Conservation (phyloP, 2,888 invertebrate genomes). For the Druceiella hillmani region DNA sequence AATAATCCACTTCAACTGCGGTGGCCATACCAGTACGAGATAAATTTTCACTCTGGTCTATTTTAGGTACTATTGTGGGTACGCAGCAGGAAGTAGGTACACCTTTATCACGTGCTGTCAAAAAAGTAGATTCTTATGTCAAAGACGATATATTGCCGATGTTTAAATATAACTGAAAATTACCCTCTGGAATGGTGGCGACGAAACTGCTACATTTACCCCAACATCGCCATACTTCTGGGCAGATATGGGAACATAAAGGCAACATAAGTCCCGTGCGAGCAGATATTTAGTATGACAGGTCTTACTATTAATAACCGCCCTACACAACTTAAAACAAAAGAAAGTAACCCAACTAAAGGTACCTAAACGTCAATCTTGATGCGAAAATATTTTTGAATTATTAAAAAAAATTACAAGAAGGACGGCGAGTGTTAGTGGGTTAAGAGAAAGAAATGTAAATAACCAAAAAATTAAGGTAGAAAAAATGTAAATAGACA, state of each 20-base stretch:
- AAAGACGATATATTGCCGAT: constrained; percentile 19
- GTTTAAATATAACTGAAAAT: constrained; percentile 5
- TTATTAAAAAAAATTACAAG: no score
- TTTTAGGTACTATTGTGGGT: no score
- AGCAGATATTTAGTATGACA: constrained; percentile 5
- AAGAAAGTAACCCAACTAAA: no score
- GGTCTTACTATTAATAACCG: constrained; percentile 3
- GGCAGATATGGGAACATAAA: constrained; percentile 1
- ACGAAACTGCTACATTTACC: not conserved
- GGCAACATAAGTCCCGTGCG: constrained; percentile 5
- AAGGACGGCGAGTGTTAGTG: no score
- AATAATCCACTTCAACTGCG: constrained; percentile 1
- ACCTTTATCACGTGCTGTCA: constrained; percentile 16
- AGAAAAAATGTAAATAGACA: no score
- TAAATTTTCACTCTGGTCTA: constrained; percentile 4
- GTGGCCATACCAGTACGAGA: constrained; percentile 2
- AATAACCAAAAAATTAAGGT: no score
- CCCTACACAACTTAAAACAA: constrained; percentile 1
- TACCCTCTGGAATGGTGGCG: constrained; percentile 24
- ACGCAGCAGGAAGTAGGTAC: no score
- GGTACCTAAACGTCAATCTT: no score
- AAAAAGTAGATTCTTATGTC: constrained; percentile 20
- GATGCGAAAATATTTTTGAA: no score
- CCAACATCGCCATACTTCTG: not conserved
- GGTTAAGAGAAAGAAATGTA: no score